These are phyloP conservation scores for Papilio aristodemus DNA, from an alignment of 1,140 invertebrate species.

Conservation along the genomic window DNA sequence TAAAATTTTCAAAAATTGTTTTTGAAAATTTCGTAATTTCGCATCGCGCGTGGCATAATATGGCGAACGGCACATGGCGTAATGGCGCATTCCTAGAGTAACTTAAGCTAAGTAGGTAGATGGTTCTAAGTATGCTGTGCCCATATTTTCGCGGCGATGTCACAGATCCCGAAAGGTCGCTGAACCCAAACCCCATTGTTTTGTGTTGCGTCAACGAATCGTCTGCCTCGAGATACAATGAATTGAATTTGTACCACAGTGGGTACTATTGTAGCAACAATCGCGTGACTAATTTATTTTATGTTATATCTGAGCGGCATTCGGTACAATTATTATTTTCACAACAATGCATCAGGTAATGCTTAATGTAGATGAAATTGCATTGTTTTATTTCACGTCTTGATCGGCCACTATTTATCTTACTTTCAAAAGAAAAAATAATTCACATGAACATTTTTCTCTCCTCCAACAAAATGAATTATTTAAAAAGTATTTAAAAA, in stretches of 20 bases:
- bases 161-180: conserved; percentile 75
- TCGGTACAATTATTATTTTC: conserved; percentile 32
- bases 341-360: conserved; percentile 32
- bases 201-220: conserved; percentile 76
- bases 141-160: conserved; percentile 78
- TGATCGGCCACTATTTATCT: neutral
- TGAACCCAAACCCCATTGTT: conserved; percentile 77
- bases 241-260: conserved; percentile 71
- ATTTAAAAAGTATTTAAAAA: too few relatives aligned
- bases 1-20: neutral
- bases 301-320: conserved; percentile 39
- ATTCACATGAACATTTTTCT: too few relatives aligned
- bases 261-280: conserved; percentile 68
- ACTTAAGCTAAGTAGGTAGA: conserved; percentile 44
- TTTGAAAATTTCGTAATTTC: neutral
- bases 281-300: conserved; percentile 70
- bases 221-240: conserved; percentile 73
- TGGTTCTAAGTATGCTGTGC: conserved; percentile 61
- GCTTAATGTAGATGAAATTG: conserved; percentile 30
- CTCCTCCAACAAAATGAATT: too few relatives aligned
- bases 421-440: too few relatives aligned
- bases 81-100: conserved; percentile 27
- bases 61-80: neutral
- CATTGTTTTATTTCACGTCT: conserved; percentile 18
- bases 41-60: neutral